Base-by-base conservation (phyloP, 2,113 vertebrate species). In the Cyanistes caeruleus region DNA sequence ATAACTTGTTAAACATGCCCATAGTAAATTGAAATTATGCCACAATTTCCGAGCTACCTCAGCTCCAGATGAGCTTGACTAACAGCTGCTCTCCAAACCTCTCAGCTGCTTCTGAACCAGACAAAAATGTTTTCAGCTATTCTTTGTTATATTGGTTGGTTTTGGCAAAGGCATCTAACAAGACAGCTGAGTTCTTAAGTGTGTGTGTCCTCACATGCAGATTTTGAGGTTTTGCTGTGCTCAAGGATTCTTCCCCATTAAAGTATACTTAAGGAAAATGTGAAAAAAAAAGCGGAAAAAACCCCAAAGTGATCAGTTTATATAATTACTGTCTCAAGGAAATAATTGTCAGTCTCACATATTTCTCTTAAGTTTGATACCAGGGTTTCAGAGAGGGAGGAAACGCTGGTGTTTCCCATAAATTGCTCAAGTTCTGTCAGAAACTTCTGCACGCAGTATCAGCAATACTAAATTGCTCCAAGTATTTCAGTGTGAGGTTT, bases 1-100 rank as follows among this genome's bases (percentile, higher is more conserved):
- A 27, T 19, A 79, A 73, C 46, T 73, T 65, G 49, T 52, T 80
- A 60, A 91, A 73, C 17, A 2, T 2, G 2, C 41, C 39, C 13
- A 6, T 5, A 46, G 19, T 62, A 46, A 69, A 84, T 24, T 41
- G 69, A 48, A 56, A 89, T 52, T 6, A 62, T 0, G 0, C n/a
- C 30, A 0, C 17, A 5, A 28, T 81, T 89, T 78, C 53, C 81
- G 69, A 95, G 37, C 60, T 27, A 44, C 49, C 56, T 77, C 60
- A 43, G 33, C 59, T 92, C 83, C 51, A 63, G 33, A 23, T 63
- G 52, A 35, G 9, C 30, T 55, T 80, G 46, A 58, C 39, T 63
- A 73, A 9, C 3, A 70, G 69, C 69, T 86, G 86, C 80, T 84
- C 27, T 62, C 74, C 64, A 84, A 82, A 84, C 55, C 55, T 43